A percentile compares a stretch with the other conserved stretches of the same genome.
Evolutionary conservation across 2,797 vertebrate species (phyloP).

Genomic region (Naso thynnoides): DNA sequence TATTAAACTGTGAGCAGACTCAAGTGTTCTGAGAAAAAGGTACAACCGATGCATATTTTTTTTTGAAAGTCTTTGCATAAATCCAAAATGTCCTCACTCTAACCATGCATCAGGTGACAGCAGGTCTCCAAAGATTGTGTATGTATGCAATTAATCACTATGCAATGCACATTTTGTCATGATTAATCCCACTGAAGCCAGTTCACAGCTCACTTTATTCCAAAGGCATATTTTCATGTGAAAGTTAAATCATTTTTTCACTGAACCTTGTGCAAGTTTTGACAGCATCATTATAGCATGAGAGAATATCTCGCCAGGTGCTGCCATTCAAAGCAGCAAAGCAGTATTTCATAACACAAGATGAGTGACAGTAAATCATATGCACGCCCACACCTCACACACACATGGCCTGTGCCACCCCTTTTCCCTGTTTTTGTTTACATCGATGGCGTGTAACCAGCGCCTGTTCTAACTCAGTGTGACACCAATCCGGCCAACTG

Average conservation of each 20-base stretch:
- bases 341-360: conserved; percentile 45
- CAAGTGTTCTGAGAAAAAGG: background rate
- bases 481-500: conserved; percentile 57
- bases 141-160: conserved; percentile 4
- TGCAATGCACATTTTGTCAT: conserved; percentile 18
- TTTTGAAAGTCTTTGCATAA: background rate
- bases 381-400: conserved; percentile 23
- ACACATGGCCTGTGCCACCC: conserved; percentile 11
- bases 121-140: conserved; percentile 22
- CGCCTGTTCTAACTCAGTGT: conserved; percentile 51
- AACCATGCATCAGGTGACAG: background rate
- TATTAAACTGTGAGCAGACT: background rate
- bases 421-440: conserved; percentile 73
- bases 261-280: background rate
- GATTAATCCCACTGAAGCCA: conserved; percentile 24
- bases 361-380: conserved; percentile 2
- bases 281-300: background rate
- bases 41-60: background rate
- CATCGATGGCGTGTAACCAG: conserved; percentile 31
- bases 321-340: background rate
- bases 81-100: background rate
- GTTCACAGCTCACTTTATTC: background rate
- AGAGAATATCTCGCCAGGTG: conserved; percentile 1
- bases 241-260: background rate
- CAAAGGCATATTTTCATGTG: background rate